Conservation (phyloP, 2,888 invertebrate species). For the Drosophila fulvimacula region DNA sequence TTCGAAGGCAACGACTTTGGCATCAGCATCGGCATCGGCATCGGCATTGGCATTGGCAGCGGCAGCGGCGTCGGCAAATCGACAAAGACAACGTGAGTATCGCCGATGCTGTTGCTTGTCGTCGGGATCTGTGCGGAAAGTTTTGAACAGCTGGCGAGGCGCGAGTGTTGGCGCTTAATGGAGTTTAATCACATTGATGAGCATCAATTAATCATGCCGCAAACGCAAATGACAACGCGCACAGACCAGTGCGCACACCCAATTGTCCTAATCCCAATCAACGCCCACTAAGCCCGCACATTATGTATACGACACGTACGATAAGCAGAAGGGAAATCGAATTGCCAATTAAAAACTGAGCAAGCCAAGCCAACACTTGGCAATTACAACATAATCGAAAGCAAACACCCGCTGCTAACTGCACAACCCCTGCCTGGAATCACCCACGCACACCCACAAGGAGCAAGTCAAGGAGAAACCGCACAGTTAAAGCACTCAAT, state of each 20-base stretch:
- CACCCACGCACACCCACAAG: background rate
- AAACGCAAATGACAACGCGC: constrained; percentile 59
- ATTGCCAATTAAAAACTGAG: constrained; percentile 75
- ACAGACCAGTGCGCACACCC: constrained; percentile 32
- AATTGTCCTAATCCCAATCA: constrained; percentile 62
- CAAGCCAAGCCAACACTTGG: constrained; percentile 31
- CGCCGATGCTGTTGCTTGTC: constrained; percentile 30
- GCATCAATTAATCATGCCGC: constrained; percentile 79
- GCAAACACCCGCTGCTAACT: constrained; percentile 25
- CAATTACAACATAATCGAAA: constrained; percentile 61
- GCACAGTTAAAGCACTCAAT: constrained; percentile 69
- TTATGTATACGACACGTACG: constrained; percentile 76
- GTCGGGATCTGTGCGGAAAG: constrained; percentile 54
- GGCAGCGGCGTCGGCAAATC: constrained; percentile 4
- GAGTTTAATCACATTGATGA: constrained; percentile 77
- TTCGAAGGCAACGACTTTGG: constrained; percentile 23
- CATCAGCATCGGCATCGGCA: constrained; percentile 1
- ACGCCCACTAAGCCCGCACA: constrained; percentile 61
- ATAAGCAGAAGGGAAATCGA: constrained; percentile 45
- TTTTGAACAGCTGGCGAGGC: constrained; percentile 51
- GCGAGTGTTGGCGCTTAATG: constrained; percentile 74
- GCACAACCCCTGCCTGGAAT: background rate
- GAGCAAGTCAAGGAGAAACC: constrained; percentile 33
- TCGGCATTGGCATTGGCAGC: background rate
- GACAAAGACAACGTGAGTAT: constrained; percentile 16